These are phyloP conservation scores for Eupithecia centaureata DNA, from an alignment of 2,888 invertebrate genomes.

Conservation along the genomic window DNA sequence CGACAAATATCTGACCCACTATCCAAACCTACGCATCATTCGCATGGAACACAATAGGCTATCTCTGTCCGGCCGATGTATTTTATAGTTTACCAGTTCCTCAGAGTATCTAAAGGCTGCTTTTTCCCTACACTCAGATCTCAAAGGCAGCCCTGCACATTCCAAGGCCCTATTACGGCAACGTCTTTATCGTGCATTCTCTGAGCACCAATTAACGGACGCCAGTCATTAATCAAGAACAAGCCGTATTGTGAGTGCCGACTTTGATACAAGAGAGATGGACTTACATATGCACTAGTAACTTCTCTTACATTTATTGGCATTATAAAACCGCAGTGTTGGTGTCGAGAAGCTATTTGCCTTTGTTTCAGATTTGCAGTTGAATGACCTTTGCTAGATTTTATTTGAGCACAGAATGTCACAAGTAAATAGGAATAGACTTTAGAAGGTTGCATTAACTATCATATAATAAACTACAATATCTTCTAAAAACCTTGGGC, in stretches of 20 bases:
- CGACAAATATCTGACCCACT: too few relatives aligned
- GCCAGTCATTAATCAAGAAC: conserved; percentile 28
- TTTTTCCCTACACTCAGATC: background rate
- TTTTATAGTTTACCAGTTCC: background rate
- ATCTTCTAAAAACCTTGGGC: background rate
- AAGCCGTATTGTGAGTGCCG: conserved; percentile 23
- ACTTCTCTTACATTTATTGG: background rate
- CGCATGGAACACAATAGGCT: background rate
- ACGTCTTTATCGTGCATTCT: conserved; percentile 31
- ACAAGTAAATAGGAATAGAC: background rate
- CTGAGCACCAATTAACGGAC: conserved; percentile 29
- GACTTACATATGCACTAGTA: background rate
- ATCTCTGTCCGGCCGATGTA: background rate
- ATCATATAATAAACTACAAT: background rate
- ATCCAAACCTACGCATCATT: background rate
- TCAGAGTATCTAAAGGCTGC: background rate
- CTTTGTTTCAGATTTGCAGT: conserved; percentile 1
- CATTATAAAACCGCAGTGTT: background rate
- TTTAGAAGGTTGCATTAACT: background rate
- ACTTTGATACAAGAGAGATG: conserved; percentile 24
- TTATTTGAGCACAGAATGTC: background rate
- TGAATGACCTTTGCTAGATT: background rate
- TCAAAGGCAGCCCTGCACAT: conserved; percentile 19
- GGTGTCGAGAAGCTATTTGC: conserved; percentile 5
- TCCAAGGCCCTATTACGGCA: conserved; percentile 23